A percentile compares a stretch with the other conserved stretches of the same genome.
Evolutionary conservation across 2,888 invertebrate genomes (phyloP).

Genomic region (Coenonympha glycerion): DNA sequence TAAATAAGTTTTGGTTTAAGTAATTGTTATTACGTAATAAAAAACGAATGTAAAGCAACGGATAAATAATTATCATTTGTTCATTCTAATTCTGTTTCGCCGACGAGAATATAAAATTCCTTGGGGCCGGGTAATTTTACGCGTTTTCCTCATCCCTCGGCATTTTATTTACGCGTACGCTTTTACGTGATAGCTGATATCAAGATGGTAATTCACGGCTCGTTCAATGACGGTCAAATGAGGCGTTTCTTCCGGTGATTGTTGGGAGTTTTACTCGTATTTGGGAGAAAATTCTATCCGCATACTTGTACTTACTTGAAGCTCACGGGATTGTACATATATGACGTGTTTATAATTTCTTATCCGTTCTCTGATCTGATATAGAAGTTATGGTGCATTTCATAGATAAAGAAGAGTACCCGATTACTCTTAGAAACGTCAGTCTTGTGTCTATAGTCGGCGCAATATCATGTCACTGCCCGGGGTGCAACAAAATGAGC

Average conservation of each 20-base stretch:
- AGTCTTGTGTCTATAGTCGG: no score
- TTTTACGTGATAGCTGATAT: conserved; percentile 8
- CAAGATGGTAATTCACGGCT: conserved; percentile 6
- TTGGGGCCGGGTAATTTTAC: neutral
- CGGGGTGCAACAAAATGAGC: no score
- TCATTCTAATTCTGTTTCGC: neutral
- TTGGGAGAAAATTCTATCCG: conserved; percentile 3
- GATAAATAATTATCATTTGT: neutral
- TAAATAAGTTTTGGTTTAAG: no score
- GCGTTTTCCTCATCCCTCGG: conserved; percentile 4
- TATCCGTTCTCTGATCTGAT: no score
- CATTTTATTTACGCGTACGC: conserved; percentile 9
- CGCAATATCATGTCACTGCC: no score
- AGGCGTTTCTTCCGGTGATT: neutral
- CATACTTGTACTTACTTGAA: neutral
- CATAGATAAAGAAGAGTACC: no score
- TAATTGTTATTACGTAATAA: neutral
- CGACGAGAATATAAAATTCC: neutral
- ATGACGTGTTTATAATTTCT: no score
- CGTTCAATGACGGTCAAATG: conserved; percentile 6
- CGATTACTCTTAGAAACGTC: no score
- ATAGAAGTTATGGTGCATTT: no score
- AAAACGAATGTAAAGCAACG: neutral
- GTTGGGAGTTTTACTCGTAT: conserved; percentile 7
- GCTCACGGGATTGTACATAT: neutral